Evolutionary conservation across 2,888 invertebrate genomes (phyloP), one percentile per base, ranked within the genome.

Genomic region (Synanthedon vespiformis): DNA sequence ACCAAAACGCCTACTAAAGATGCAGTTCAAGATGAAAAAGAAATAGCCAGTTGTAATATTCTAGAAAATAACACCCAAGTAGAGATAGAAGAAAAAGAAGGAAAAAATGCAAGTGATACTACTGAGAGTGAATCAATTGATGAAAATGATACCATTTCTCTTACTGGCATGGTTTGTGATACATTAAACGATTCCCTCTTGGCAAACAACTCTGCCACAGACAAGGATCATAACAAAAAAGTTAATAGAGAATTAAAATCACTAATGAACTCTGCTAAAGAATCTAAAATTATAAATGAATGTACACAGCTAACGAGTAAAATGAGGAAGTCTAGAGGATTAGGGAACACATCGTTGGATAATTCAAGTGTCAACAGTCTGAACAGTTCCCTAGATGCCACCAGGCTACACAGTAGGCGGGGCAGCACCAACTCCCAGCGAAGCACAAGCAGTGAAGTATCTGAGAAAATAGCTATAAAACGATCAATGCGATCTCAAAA

Each of bases 211-310:
- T 62, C 72, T 54, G 44, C 57, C 16, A 65, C 72, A 52, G 86
- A 86, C 55, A 82, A 76, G 57, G 85, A 80, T 44, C 82, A 78
- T 40, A 82, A 74, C 54, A 81, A 75, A 57, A 77, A 81, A 58
- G 84, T 88, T 52, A 83, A 86, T 54, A 81, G 91, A 56, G 92
- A 93, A 69, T 76, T 92, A 54, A 85, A 89, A 61, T 90, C 89
- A 1, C 74, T 93, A 22, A 89, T 92, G 57, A 90, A 90, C 40
- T 89, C 92, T 12, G 90, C 92, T 22, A 92, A 90, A 67, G 92
- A 92, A 64, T 92, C 92, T 0, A 91, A 92, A 67, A 89, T 93
- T 50, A 86, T 91, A 48, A 89, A 83, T 61, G 89, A 89, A 68
- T 91, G 88, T 65, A 90, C 84, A 13, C 88, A 83, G 57, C 67